These are phyloP conservation scores for Misgurnus mizolepis DNA, from an alignment of 2,113 vertebrate species.

Conservation along the genomic window DNA sequence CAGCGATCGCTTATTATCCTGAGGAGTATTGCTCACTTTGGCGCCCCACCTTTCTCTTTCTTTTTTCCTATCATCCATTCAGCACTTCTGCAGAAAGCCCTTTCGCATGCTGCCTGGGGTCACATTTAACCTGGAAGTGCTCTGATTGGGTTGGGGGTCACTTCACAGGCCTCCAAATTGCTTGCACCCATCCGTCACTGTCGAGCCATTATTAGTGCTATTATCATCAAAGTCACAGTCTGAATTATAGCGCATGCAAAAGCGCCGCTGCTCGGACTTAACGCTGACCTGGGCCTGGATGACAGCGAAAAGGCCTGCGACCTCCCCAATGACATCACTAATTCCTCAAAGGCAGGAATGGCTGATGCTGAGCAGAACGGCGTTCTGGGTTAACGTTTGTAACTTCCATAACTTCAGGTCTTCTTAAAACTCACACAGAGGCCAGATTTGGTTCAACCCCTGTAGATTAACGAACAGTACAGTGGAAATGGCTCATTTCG, in stretches of 20 bases:
- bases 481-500: background rate
- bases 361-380: slow-evolving; percentile 46
- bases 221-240: slow-evolving; percentile 64
- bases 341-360: slow-evolving; percentile 55
- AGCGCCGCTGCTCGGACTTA: slow-evolving; percentile 48
- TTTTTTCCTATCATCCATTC: slow-evolving; percentile 44
- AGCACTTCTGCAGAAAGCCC: slow-evolving; percentile 63
- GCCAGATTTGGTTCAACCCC: background rate
- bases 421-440: slow-evolving; percentile 17
- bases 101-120: slow-evolving; percentile 61
- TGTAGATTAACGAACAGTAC: slow-evolving; percentile 2
- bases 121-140: slow-evolving; percentile 77
- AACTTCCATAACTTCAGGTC: slow-evolving; percentile 38
- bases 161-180: slow-evolving; percentile 58
- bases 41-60: slow-evolving; percentile 35
- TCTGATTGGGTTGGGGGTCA: slow-evolving; percentile 77
- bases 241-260: slow-evolving; percentile 59
- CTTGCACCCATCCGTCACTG: slow-evolving; percentile 73
- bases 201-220: slow-evolving; percentile 67
- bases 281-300: slow-evolving; percentile 52
- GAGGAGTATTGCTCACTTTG: background rate
- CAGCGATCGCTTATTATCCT: slow-evolving; percentile 25
- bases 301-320: slow-evolving; percentile 55
- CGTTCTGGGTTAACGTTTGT: slow-evolving; percentile 37
- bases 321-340: slow-evolving; percentile 60